Conservation (phyloP, 2,888 invertebrate genomes). For the Piscicola geometra region DNA sequence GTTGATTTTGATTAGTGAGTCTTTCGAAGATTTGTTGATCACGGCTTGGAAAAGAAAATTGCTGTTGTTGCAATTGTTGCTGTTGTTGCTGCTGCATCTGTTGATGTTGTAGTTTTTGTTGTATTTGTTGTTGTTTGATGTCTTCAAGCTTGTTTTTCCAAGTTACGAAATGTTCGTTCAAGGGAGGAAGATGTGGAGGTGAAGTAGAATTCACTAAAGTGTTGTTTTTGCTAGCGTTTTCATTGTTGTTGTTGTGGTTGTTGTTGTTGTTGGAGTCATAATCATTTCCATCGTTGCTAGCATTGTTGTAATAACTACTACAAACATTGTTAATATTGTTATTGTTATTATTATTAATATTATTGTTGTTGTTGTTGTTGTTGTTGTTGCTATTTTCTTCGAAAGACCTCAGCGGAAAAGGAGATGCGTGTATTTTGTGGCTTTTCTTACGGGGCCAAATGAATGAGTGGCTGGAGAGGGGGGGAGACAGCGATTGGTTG, state of each 20-base stretch:
- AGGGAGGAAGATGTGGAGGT: too few relatives aligned
- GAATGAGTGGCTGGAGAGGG: conserved; percentile 17
- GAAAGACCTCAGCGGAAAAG: conserved; percentile 15
- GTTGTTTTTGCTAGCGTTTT: too few relatives aligned
- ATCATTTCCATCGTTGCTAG: neutral
- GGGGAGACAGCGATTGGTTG: conserved; percentile 30
- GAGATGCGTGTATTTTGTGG: conserved; percentile 30
- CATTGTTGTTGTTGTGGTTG: too few relatives aligned
- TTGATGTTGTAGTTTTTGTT: too few relatives aligned
- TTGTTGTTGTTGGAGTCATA: neutral
- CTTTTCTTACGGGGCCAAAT: conserved; percentile 28
- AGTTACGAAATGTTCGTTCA: too few relatives aligned
- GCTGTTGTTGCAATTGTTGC: too few relatives aligned
- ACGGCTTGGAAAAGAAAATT: too few relatives aligned
- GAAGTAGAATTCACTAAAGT: too few relatives aligned
- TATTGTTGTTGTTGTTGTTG: neutral
- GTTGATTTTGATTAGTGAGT: too few relatives aligned
- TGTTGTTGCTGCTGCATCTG: too few relatives aligned
- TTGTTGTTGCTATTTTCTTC: neutral
- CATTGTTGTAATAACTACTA: neutral
- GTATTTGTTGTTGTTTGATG: neutral
- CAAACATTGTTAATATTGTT: neutral
- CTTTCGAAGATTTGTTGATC: too few relatives aligned
- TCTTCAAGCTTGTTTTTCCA: neutral
- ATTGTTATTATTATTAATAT: neutral